Evolutionary conservation across 1,140 invertebrate genomes (phyloP).

Genomic region (Leptopilina boulardi): DNA sequence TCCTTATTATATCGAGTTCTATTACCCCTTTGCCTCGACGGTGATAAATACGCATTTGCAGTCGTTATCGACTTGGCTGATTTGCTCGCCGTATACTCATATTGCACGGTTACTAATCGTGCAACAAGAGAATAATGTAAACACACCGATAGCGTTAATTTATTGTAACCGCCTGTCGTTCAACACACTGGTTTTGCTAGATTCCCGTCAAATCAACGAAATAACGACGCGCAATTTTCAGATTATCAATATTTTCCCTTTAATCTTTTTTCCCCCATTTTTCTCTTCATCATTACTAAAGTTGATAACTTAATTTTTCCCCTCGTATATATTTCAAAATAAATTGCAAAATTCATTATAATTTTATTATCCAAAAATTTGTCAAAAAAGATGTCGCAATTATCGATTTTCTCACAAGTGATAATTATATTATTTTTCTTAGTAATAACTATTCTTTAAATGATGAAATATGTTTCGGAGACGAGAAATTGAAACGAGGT

Average conservation of each 20-base stretch:
- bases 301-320: too few relatives aligned
- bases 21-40: slow-evolving; percentile 51
- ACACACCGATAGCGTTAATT: slow-evolving; percentile 68
- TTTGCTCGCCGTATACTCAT: slow-evolving; percentile 61
- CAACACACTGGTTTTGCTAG: slow-evolving; percentile 47
- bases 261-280: not conserved
- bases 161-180: slow-evolving; percentile 61
- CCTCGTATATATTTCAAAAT: too few relatives aligned
- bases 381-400: too few relatives aligned
- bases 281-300: too few relatives aligned
- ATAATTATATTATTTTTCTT: too few relatives aligned
- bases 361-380: too few relatives aligned
- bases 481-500: not conserved
- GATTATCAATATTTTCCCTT: slow-evolving; percentile 45
- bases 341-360: too few relatives aligned
- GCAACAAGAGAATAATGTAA: slow-evolving; percentile 70
- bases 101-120: slow-evolving; percentile 68
- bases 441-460: too few relatives aligned
- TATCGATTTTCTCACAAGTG: too few relatives aligned
- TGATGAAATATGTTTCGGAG: not conserved
- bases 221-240: slow-evolving; percentile 59
- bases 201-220: slow-evolving; percentile 64
- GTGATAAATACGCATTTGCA: slow-evolving; percentile 58
- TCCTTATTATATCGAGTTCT: slow-evolving; percentile 48
- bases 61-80: slow-evolving; percentile 55